Percentiles rank a stretch among this genome's conserved stretches.
Conservation (phyloP, 1,140 invertebrate species). For the Drosophila mojavensis region DNA sequence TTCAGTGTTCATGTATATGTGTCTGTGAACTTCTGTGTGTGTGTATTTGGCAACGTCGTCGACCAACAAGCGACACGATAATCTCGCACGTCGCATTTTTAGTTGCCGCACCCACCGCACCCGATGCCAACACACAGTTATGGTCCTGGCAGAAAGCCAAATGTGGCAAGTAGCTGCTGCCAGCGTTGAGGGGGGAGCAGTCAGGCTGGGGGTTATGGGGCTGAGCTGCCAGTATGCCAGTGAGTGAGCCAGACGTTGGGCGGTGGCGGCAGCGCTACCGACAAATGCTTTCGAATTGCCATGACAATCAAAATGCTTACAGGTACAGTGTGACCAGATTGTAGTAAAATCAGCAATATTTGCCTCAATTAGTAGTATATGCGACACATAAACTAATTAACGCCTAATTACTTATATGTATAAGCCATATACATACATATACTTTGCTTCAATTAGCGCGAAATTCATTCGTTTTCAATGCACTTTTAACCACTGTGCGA, state of each 20-base stretch:
- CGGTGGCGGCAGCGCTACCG: conserved; percentile 53
- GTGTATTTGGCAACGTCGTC: conserved; percentile 51
- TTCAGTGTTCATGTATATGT: conserved; percentile 15
- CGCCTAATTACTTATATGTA: background rate
- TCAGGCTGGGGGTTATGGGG: conserved; percentile 25
- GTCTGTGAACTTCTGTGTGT: conserved; percentile 16
- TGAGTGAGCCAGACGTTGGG: conserved; percentile 35
- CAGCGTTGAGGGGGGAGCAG: conserved; percentile 22
- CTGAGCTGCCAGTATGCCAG: conserved; percentile 32
- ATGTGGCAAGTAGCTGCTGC: conserved; percentile 80
- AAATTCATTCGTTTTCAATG: background rate
- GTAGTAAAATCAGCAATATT: background rate
- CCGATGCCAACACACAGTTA: conserved; percentile 35
- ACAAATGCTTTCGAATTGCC: conserved; percentile 82
- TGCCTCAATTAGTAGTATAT: background rate
- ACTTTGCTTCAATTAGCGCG: background rate
- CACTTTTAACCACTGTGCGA: conserved; percentile 48
- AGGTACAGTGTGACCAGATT: conserved; percentile 62
- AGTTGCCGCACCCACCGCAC: conserved; percentile 69
- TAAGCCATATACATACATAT: background rate
- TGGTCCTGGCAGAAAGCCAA: conserved; percentile 78
- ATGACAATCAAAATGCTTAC: conserved; percentile 82
- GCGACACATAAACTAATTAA: background rate
- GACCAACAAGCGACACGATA: conserved; percentile 80
- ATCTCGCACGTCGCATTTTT: conserved; percentile 82